These are phyloP conservation scores for Pterois miles DNA, from an alignment of 2,797 vertebrate genomes.

Conservation along the genomic window DNA sequence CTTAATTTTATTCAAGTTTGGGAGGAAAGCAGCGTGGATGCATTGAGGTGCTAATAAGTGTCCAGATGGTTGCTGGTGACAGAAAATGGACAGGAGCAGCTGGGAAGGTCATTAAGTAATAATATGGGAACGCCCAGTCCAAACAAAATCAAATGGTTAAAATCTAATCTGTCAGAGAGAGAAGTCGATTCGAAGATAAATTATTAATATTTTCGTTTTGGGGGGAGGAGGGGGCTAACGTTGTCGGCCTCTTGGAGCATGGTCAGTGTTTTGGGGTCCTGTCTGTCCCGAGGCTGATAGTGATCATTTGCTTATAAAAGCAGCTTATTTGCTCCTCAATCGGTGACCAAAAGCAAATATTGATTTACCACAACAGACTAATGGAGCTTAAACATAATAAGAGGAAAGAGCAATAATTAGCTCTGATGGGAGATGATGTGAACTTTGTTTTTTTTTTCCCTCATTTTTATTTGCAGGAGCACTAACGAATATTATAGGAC, in stretches of 20 bases:
- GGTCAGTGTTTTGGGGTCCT: slow-evolving; percentile 57
- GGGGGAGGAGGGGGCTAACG: slow-evolving; percentile 51
- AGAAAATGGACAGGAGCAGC: slow-evolving; percentile 91
- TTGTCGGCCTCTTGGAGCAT: slow-evolving; percentile 35
- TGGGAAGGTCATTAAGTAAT: slow-evolving; percentile 91
- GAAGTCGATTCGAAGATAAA: slow-evolving; percentile 86
- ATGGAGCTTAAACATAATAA: slow-evolving; percentile 46
- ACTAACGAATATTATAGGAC: neutral
- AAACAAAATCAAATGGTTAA: slow-evolving; percentile 88
- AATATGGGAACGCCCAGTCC: slow-evolving; percentile 92
- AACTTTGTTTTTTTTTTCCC: neutral
- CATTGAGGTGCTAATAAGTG: slow-evolving; percentile 92
- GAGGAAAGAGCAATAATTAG: slow-evolving; percentile 29
- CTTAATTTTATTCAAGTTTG: slow-evolving; percentile 84
- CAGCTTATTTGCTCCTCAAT: slow-evolving; percentile 48
- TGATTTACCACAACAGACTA: slow-evolving; percentile 61
- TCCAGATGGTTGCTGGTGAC: slow-evolving; percentile 91
- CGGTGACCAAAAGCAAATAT: slow-evolving; percentile 67
- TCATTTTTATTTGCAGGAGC: neutral
- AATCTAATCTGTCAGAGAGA: slow-evolving; percentile 83
- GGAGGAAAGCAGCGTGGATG: slow-evolving; percentile 84
- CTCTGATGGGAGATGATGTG: neutral
- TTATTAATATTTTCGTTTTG: slow-evolving; percentile 86
- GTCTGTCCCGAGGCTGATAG: slow-evolving; percentile 70
- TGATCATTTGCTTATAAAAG: slow-evolving; percentile 70